These are phyloP conservation scores for Phrynosoma platyrhinos DNA, from an alignment of 2,113 vertebrate genomes.

Conservation along the genomic window DNA sequence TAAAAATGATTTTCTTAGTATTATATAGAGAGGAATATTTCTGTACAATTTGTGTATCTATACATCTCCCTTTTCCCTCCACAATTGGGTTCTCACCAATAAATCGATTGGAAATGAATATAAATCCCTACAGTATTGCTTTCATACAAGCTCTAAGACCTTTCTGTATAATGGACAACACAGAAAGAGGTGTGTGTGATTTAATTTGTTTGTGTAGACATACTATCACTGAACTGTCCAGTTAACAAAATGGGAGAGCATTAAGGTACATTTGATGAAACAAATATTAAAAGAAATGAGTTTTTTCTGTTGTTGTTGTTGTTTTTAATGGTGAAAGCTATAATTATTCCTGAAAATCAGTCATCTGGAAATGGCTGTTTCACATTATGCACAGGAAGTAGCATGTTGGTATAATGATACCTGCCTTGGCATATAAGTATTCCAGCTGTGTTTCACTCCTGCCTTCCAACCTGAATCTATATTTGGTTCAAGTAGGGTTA, in stretches of 20 bases:
- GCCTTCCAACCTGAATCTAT: conserved; percentile 44
- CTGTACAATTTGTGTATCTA: not conserved
- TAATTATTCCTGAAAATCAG: conserved; percentile 49
- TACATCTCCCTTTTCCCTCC: not conserved
- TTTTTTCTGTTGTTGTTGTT: not conserved
- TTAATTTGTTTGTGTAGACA: no score
- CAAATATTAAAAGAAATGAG: conserved; percentile 30
- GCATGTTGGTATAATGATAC: conserved; percentile 6
- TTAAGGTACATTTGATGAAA: conserved; percentile 53
- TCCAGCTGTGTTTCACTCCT: conserved; percentile 8
- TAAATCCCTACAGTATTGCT: not conserved
- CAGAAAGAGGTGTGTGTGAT: not conserved
- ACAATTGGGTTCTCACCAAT: not conserved
- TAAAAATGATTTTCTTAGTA: not conserved
- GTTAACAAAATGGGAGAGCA: conserved; percentile 37
- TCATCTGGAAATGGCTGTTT: conserved; percentile 40
- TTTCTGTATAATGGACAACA: not conserved
- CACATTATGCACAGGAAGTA: conserved; percentile 17
- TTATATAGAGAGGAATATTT: not conserved
- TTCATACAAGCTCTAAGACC: not conserved
- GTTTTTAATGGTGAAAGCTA: conserved; percentile 41
- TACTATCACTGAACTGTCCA: conserved; percentile 14
- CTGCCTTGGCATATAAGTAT: not conserved
- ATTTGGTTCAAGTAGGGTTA: conserved; percentile 51
- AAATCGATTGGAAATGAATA: not conserved